These are phyloP conservation scores for Syngnathus floridae DNA, from an alignment of 2,113 vertebrate species.

Conservation along the genomic window DNA sequence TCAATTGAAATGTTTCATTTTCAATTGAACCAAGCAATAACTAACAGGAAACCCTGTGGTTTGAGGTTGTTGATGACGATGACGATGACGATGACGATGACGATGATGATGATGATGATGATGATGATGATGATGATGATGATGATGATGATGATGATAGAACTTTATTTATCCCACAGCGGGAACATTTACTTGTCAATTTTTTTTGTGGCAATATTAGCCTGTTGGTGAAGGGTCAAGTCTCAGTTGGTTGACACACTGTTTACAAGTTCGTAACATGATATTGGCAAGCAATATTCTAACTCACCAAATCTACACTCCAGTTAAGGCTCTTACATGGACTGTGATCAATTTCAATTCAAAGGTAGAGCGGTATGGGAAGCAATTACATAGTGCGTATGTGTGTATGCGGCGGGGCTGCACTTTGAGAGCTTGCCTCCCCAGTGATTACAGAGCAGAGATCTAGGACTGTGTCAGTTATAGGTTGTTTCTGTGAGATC, in stretches of 20 bases:
- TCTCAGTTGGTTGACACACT: constrained; percentile 13
- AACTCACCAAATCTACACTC: neutral
- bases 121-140: too few species aligned
- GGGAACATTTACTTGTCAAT: too few species aligned
- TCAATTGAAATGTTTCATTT: neutral
- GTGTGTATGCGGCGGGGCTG: constrained; percentile 41
- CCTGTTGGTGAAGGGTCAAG: constrained; percentile 29
- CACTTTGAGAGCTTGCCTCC: constrained; percentile 45
- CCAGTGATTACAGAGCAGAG: constrained; percentile 57
- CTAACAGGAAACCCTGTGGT: neutral
- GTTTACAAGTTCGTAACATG: constrained; percentile 33
- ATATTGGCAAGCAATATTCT: constrained; percentile 32
- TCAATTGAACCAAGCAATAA: neutral
- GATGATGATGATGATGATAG: too few species aligned
- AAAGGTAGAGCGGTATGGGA: constrained; percentile 58
- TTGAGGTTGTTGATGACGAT: neutral
- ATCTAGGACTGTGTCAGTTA: constrained; percentile 59
- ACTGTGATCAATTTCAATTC: constrained; percentile 58
- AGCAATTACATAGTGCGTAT: constrained; percentile 55
- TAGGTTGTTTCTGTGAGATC: constrained; percentile 54
- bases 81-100: too few species aligned
- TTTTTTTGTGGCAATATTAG: neutral
- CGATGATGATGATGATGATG: too few species aligned
- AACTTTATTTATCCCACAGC: neutral
- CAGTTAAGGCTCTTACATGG: constrained; percentile 37